Conservation (phyloP, 2,888 invertebrate genomes). For the Mimachlamys varia region DNA sequence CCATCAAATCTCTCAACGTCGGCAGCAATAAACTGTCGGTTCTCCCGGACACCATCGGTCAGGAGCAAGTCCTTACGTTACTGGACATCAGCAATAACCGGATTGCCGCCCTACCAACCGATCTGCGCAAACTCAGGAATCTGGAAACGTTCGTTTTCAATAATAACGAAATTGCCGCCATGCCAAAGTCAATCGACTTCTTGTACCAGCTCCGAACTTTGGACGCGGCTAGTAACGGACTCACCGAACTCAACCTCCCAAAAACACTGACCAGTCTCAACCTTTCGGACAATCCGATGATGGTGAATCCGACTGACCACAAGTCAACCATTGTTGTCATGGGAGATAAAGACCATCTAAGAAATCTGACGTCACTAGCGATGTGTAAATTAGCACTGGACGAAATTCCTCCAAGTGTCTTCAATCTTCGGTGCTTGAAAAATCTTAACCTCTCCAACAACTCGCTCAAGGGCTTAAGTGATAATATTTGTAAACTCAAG, state of each 20-base stretch:
- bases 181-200: constrained; percentile 75
- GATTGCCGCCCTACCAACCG: constrained; percentile 71
- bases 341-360: constrained; percentile 75
- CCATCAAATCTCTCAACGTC: constrained; percentile 72
- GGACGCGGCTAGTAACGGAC: constrained; percentile 74
- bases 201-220: constrained; percentile 74
- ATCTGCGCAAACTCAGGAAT: constrained; percentile 74
- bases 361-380: constrained; percentile 73
- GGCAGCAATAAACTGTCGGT: constrained; percentile 71
- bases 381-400: constrained; percentile 74
- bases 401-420: constrained; percentile 74
- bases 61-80: constrained; percentile 72
- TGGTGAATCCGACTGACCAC: constrained; percentile 66
- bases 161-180: constrained; percentile 73
- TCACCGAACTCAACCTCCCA: constrained; percentile 75
- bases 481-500: constrained; percentile 72
- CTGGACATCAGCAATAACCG: constrained; percentile 76
- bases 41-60: constrained; percentile 71
- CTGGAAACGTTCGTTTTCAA: constrained; percentile 73
- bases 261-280: constrained; percentile 71
- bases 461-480: constrained; percentile 69
- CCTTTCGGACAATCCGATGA: constrained; percentile 76
- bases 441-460: constrained; percentile 77
- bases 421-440: constrained; percentile 73
- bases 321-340: constrained; percentile 73